Base-by-base conservation (phyloP, 2,113 vertebrate genomes). In the Nipponia nippon region DNA sequence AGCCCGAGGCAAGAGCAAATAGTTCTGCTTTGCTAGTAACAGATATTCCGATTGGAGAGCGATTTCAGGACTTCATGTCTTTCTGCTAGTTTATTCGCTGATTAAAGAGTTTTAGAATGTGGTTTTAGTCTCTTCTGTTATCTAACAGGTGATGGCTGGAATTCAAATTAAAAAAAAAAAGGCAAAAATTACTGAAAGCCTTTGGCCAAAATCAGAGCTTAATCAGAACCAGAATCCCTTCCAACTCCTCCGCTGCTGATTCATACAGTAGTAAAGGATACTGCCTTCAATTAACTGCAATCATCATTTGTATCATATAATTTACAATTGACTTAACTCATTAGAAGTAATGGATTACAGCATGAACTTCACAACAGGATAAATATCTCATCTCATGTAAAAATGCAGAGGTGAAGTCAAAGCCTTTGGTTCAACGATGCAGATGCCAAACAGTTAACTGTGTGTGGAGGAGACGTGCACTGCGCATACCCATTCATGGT, bases 191-290 rank as follows among this genome's bases (percentile, higher is more conserved):
- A 82, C 80, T 95, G 91, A 97, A 98, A 96, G 58, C 70, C 88
- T 97, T 97, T 96, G 94, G 80, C 90, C 69, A 97, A 98, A 98
- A 97, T 88, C 95, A 97, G 96, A 95, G n/a, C 83, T 98, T 98
- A 98, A 98, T 98, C 87, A 98, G 93, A 98, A 98, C 77, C 97
- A 98, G 86, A 97, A 96, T 95, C 85, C 65, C 56, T 97, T 97
- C 83, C 96, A 92, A 97, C 79, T 96, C 66, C 87, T 96, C 72
- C 79, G 91, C 63, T 95, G 91, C 84, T 98, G 96, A 98, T 97
- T 98, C 98, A 98, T 96, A 98, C 97, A 98, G 98, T 98, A 98
- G 98, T 98, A 97, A 97, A 97, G 92, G 94, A 98, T 95, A 97
- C 94, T 97, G 95, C 78, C 94, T 98, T 97, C 97, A 98, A 97